Evolutionary conservation across 2,113 vertebrate species (phyloP), one percentile per base, ranked within the genome.

Genomic region (Pomatorhinus ruficollis): DNA sequence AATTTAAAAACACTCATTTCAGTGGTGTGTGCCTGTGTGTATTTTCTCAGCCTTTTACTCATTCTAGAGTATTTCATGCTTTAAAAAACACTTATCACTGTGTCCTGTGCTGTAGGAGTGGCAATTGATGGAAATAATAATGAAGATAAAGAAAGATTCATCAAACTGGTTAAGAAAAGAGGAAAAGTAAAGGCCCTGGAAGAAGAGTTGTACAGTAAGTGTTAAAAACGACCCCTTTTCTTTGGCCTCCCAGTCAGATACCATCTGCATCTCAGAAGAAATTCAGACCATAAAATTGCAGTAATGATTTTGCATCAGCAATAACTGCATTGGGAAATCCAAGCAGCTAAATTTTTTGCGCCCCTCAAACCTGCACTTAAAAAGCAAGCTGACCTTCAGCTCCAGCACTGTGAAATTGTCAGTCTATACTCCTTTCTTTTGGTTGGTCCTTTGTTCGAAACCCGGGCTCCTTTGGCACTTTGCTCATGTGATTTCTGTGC

Each of bases 181-280:
- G 99, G 99, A 24, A 99, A 99, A 96, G 99, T 99, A 47, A 99
- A 99, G 96, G 98, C 98, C 30, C 97, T 99, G 69, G 98, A 99
- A 86, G 99, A 99, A 89, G 99, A 99, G 75, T 94, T 99, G 39
- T 98, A 99, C 96, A 99, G 99, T 99, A 97, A 78, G 99, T 99
- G 40, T 63, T 83, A 52, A 91, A 86, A 95, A 90, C n/a, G 23
- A 64, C 15, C 47, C 37, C 22, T 91, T 89, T 83, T 4, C 71
- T 89, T 93, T 82, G 85, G 72, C 69, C 31, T 85, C 47, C 54
- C n/a, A 78, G 44, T 50, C 27, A 65, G 66, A 39, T 45, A 44
- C 10, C 22, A 56, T 89, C 79, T 90, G 37, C 83, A 87, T 70
- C 78, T 91, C 61, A 59, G 83, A 40, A 87, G 66, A 80, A 87